Evolutionary conservation across 2,797 vertebrate genomes (phyloP).

Genomic region (Intellagama lesueurii): DNA sequence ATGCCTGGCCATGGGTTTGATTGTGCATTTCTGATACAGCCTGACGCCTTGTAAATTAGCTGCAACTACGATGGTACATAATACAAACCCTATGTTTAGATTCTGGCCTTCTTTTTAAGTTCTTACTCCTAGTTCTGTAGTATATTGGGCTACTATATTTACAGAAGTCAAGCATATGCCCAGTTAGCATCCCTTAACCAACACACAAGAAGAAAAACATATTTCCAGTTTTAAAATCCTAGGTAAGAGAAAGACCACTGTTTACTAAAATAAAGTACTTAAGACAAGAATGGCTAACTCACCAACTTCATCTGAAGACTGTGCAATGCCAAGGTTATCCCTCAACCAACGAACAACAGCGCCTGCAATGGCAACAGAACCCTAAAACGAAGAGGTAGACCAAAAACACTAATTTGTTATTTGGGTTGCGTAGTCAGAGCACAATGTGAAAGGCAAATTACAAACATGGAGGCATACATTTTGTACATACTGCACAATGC

Average conservation of each 20-base stretch:
- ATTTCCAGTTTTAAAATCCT: neutral
- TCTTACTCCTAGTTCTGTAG: neutral
- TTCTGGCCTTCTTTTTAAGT: neutral
- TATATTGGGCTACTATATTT: neutral
- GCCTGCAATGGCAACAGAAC: conserved; percentile 96
- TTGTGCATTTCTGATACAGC: too few species aligned
- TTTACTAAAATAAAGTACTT: neutral
- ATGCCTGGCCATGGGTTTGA: too few species aligned
- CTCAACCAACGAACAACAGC: conserved; percentile 96
- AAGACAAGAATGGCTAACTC: conserved; percentile 56
- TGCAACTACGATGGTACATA: too few species aligned
- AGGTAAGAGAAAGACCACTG: neutral
- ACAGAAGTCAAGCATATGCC: neutral
- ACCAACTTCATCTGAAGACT: conserved; percentile 90
- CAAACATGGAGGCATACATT: neutral
- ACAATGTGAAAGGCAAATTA: neutral
- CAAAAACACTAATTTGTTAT: neutral
- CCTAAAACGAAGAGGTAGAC: conserved; percentile 77
- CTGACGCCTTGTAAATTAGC: too few species aligned
- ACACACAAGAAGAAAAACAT: neutral
- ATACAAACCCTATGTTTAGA: too few species aligned
- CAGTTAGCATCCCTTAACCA: neutral
- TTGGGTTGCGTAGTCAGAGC: neutral
- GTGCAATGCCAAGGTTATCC: conserved; percentile 94
- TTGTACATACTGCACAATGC: too few species aligned